phyloP scores from a whole-genome alignment of 2,797 vertebrate species.

The Scolopax rusticola region DNA sequence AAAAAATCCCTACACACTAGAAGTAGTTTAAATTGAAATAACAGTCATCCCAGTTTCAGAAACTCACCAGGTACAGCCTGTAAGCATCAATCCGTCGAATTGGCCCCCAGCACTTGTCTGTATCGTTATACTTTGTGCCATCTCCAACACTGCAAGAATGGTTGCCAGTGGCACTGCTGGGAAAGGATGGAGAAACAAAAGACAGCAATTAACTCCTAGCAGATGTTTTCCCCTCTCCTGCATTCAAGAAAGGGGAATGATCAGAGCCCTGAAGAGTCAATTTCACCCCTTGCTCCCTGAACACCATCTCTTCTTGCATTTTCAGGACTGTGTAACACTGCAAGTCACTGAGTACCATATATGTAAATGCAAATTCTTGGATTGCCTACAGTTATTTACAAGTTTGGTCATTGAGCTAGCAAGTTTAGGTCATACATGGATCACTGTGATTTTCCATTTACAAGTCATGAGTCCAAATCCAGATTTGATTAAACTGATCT shows the following conservation, averaged over 20 bases:
- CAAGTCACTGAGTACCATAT: neutral
- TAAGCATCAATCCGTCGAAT: slow-evolving; percentile 91
- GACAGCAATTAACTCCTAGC: slow-evolving; percentile 41
- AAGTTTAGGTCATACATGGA: neutral
- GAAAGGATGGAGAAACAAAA: slow-evolving; percentile 53
- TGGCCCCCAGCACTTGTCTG: slow-evolving; percentile 92
- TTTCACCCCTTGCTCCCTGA: neutral
- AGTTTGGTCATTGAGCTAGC: neutral
- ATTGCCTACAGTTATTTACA: neutral
- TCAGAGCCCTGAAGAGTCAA: neutral
- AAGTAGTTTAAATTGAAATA: neutral
- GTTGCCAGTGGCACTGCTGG: slow-evolving; percentile 84
- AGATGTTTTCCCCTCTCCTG: slow-evolving; percentile 17
- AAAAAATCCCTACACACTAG: neutral
- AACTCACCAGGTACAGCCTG: slow-evolving; percentile 93
- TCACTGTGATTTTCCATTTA: neutral
- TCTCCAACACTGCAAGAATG: slow-evolving; percentile 88
- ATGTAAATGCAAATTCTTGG: neutral
- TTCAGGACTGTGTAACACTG: neutral
- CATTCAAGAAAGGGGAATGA: neutral
- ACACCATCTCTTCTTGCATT: neutral
- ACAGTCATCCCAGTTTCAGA: neutral
- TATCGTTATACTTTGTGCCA: slow-evolving; percentile 89
- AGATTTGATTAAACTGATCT: neutral
- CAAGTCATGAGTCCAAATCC: neutral